Percentiles rank a stretch among this genome's conserved stretches.
These are phyloP conservation scores for Dione juno DNA, from an alignment of 2,888 invertebrate genomes.

Conservation along the genomic window DNA sequence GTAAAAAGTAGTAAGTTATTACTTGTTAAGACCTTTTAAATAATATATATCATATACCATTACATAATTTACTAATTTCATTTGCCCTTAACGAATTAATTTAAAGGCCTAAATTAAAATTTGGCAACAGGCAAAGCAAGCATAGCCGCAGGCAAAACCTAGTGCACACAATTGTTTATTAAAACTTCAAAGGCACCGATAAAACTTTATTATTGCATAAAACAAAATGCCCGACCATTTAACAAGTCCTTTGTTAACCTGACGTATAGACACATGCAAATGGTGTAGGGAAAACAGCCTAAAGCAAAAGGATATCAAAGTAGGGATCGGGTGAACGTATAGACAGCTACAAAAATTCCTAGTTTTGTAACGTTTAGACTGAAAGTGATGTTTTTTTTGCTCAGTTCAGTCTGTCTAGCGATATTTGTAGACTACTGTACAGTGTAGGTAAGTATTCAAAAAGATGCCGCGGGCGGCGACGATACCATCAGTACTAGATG, in stretches of 20 bases:
- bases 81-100: neutral
- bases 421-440: conserved; percentile 23
- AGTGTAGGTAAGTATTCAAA: conserved; percentile 79
- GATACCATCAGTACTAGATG: conserved; percentile 74
- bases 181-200: neutral
- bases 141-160: neutral
- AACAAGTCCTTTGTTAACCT: conserved; percentile 28
- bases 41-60: too few relatives aligned
- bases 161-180: neutral
- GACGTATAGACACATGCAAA: conserved; percentile 33
- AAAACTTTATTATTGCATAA: conserved; percentile 23
- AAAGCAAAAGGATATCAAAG: conserved; percentile 66
- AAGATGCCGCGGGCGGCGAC: conserved; percentile 76
- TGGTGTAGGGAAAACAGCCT: conserved; percentile 69
- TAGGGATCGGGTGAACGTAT: conserved; percentile 56
- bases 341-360: conserved; percentile 23
- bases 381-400: conserved; percentile 4
- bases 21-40: too few relatives aligned
- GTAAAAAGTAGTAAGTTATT: too few relatives aligned
- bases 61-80: too few relatives aligned
- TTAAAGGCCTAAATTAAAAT: neutral
- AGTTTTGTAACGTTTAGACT: conserved; percentile 29
- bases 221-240: conserved; percentile 26
- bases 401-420: neutral
- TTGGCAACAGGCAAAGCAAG: neutral